Conservation (phyloP, 2,797 vertebrate species). For the Discoglossus pictus region DNA sequence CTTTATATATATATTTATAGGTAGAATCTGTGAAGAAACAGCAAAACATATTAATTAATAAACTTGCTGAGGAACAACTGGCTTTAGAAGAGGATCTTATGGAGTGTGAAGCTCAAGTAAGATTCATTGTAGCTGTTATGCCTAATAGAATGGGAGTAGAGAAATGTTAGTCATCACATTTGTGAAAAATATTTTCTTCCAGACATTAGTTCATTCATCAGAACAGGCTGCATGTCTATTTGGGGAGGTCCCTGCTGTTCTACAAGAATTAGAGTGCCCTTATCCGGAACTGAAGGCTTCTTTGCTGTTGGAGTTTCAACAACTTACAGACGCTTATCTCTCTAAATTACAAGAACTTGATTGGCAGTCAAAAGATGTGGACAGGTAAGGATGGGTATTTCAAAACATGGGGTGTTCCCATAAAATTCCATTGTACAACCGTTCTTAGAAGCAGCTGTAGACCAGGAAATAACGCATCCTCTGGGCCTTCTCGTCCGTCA, state of each 20-base stretch:
- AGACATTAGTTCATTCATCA: conserved; percentile 55
- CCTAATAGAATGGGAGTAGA: not conserved
- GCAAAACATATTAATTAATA: conserved; percentile 69
- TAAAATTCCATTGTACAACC: too few relatives aligned
- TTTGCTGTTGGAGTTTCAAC: conserved; percentile 74
- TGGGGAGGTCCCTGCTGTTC: conserved; percentile 69
- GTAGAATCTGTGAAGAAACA: conserved; percentile 80
- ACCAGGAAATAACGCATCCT: too few relatives aligned
- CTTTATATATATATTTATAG: conserved; percentile 69
- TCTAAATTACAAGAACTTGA: conserved; percentile 68
- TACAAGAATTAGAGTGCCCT: conserved; percentile 78
- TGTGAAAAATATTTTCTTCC: conserved; percentile 27
- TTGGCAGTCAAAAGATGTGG: conserved; percentile 64
- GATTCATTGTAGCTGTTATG: conserved; percentile 17
- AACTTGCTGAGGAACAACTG: conserved; percentile 70
- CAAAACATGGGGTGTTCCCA: too few relatives aligned
- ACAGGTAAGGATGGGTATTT: conserved; percentile 77
- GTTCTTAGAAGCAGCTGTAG: too few relatives aligned
- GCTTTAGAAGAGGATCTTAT: conserved; percentile 73
- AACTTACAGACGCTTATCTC: conserved; percentile 73
- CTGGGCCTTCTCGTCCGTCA: too few relatives aligned
- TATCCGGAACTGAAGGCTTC: conserved; percentile 79
- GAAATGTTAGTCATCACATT: not conserved
- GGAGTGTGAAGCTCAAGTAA: conserved; percentile 62
- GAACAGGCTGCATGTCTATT: conserved; percentile 59